Conservation (phyloP, 2,113 vertebrate species). For the Acanthisitta chloris region DNA sequence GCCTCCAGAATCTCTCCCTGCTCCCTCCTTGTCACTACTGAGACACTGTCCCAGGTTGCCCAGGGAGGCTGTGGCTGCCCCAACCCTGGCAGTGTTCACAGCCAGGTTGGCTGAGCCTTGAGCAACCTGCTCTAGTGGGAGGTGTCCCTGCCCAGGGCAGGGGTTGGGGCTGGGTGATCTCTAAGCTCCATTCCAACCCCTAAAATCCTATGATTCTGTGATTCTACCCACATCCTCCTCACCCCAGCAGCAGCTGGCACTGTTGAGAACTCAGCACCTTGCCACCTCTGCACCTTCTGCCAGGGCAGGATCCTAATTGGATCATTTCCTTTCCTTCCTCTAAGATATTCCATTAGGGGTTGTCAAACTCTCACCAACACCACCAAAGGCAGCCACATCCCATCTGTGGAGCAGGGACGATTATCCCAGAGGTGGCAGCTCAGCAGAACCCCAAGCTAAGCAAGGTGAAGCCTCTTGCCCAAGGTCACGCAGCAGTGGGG, state of each 20-base stretch:
- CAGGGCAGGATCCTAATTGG: not conserved
- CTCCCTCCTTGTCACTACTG: not conserved
- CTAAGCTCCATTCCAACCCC: too few relatives aligned
- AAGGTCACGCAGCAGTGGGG: not conserved
- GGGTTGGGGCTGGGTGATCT: too few relatives aligned
- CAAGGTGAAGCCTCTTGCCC: not conserved
- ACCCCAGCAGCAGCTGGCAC: not conserved
- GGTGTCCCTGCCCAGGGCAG: too few relatives aligned
- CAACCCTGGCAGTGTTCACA: too few relatives aligned
- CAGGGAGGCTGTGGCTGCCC: too few relatives aligned
- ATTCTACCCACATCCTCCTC: not conserved
- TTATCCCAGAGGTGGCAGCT: not conserved
- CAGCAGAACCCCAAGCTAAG: not conserved
- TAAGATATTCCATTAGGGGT: not conserved
- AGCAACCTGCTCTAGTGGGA: too few relatives aligned
- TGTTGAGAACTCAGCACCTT: not conserved
- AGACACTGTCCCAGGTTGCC: too few relatives aligned
- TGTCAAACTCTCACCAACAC: not conserved
- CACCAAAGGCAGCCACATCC: not conserved
- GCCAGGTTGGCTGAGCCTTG: too few relatives aligned
- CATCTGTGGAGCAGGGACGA: not conserved
- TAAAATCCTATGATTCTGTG: too few relatives aligned
- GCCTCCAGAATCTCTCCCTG: fast-evolving
- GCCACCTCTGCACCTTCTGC: not conserved
- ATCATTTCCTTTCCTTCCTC: not conserved